A percentile compares a stretch with the other conserved stretches of the same genome.
Conservation (phyloP, 2,888 invertebrate genomes). For the Conchocele bisecta region DNA sequence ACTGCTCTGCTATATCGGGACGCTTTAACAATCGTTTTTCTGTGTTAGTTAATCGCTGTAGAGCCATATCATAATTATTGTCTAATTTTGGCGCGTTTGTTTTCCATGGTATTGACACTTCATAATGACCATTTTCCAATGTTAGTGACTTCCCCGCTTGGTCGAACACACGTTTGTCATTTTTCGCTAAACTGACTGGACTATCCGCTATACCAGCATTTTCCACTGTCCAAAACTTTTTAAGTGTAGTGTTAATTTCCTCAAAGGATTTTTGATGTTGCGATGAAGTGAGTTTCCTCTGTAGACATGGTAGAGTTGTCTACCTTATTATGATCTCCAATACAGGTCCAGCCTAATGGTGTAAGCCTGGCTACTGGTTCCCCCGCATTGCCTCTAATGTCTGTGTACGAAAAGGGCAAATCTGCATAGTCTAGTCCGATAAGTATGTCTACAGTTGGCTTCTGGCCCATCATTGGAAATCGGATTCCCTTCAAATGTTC, state of each 20-base stretch:
- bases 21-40: constrained; percentile 34
- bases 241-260: neutral
- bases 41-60: constrained; percentile 22
- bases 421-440: constrained; percentile 47
- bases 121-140: constrained; percentile 33
- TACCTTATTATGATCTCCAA: constrained; percentile 21
- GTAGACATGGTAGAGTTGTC: neutral
- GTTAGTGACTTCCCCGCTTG: constrained; percentile 4
- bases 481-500: too few species aligned
- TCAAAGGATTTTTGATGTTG: constrained; percentile 5
- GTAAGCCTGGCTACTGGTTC: constrained; percentile 41
- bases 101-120: constrained; percentile 49
- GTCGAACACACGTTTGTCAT: neutral
- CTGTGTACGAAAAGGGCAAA: constrained; percentile 25
- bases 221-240: constrained; percentile 46
- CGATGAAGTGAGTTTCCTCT: constrained; percentile 2
- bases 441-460: too few species aligned
- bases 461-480: too few species aligned
- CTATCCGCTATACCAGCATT: neutral
- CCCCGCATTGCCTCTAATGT: constrained; percentile 36
- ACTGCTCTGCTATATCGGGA: constrained; percentile 15
- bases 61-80: constrained; percentile 26
- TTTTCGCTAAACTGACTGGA: too few species aligned
- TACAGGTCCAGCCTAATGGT: constrained; percentile 52
- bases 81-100: constrained; percentile 11